Base-by-base conservation (phyloP, 2,797 vertebrate species). In the Molossus alvarezi region DNA sequence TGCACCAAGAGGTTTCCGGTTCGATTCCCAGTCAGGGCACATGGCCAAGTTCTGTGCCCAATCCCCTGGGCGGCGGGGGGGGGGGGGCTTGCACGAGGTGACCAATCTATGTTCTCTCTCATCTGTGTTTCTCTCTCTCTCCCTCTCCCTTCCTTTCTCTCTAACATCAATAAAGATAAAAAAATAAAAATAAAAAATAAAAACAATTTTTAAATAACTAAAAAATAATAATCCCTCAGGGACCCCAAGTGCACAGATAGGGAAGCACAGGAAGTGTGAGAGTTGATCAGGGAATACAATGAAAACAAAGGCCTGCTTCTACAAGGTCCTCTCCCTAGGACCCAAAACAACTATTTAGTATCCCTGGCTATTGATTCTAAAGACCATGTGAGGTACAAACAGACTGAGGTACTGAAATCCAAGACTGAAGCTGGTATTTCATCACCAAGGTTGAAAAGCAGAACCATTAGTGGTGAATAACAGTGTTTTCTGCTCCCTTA, bases 391-490 rank as follows among this genome's bases (percentile, higher is more conserved):
- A 96, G 45, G 13, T 80, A 51, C 25, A 76, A n/a, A 65, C 9
- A 17, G 27, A 67, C 3, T 1, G 20, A 67, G 29, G 23, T 17
- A 15, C n/a, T 57, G 17, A 92, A 71, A 53, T 67, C 20, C 48
- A 29, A 9, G 37, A 41, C 15, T 33, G 12, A 21, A 29, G 51
- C 65, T 55, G 4, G 5, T 14, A 7, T 55, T 73, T 33, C 62
- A 25, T 53, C 41, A 85, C 41, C 17, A 41, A 18, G 3, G 6
- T 1, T 41, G 29, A 58, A 86, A 45, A 60, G 27, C 41, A 72
- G 57, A 91, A 18, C 9, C 11, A 5, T 51, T 2, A 5, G 1
- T 20, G 0, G 11, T 0, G 0, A 91, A 21, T 11, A 14, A 48
- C 6, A 23, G 20, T n/a, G 33, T 37, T 53, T 79, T 58, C 64